These are phyloP conservation scores for Plagodis pulveraria DNA, from an alignment of 2,888 invertebrate genomes.

Conservation along the genomic window DNA sequence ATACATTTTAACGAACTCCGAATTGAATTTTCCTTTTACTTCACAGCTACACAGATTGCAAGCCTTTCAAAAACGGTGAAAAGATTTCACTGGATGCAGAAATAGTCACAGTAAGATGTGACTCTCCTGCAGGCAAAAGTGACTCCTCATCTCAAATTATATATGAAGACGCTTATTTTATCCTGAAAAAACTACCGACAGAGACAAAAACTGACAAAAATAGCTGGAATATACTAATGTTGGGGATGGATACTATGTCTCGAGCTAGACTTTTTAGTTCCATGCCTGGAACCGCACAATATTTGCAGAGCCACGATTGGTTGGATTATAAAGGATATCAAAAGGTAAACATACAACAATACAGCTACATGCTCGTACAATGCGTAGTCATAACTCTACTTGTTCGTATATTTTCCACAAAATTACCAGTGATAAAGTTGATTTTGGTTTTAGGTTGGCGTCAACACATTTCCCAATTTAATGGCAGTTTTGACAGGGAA, in stretches of 20 bases:
- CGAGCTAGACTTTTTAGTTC: constrained; percentile 90
- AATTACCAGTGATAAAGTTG: too few relatives aligned
- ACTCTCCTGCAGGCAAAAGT: constrained; percentile 14
- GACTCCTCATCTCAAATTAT: constrained; percentile 24
- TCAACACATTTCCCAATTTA: constrained; percentile 95
- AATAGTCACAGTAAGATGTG: constrained; percentile 55
- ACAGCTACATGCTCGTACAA: too few relatives aligned
- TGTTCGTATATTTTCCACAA: too few relatives aligned
- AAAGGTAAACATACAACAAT: constrained; percentile 33
- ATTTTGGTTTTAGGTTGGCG: constrained; percentile 85
- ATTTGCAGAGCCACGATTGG: constrained; percentile 88
- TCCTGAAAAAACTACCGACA: constrained; percentile 47
- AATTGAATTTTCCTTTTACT: not conserved
- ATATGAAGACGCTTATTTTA: constrained; percentile 56
- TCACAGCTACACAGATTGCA: constrained; percentile 55
- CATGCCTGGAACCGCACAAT: constrained; percentile 89
- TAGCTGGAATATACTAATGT: constrained; percentile 86
- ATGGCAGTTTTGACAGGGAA: constrained; percentile 91
- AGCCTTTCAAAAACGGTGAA: constrained; percentile 48
- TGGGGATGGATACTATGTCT: constrained; percentile 94
- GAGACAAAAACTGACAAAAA: constrained; percentile 15
- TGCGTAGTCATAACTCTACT: too few relatives aligned
- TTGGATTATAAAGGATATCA: constrained; percentile 83
- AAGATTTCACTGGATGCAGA: constrained; percentile 46
- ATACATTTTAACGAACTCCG: too few relatives aligned